These are phyloP conservation scores for Rhingia campestris DNA, from an alignment of 2,888 invertebrate species.

Conservation along the genomic window DNA sequence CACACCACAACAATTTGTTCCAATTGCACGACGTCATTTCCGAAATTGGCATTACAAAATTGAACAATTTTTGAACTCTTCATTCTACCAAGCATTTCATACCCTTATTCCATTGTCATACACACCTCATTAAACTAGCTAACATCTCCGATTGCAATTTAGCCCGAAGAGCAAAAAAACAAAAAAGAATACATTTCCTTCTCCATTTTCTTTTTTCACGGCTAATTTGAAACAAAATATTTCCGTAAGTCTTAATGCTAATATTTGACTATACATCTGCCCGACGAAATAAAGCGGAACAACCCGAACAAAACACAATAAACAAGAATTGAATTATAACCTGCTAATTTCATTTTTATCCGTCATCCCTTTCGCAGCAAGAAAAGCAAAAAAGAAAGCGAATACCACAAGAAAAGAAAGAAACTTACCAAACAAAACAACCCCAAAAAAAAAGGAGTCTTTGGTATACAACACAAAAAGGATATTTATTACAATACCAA, in stretches of 20 bases:
- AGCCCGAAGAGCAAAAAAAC: too few relatives aligned
- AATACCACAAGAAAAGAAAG: background rate
- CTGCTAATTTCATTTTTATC: slow-evolving; percentile 64
- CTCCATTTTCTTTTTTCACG: slow-evolving; percentile 34
- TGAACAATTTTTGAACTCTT: too few relatives aligned
- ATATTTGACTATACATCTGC: slow-evolving; percentile 56
- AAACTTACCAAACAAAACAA: slow-evolving; percentile 23
- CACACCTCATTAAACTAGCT: too few relatives aligned
- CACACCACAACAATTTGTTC: too few relatives aligned
- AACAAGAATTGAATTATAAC: slow-evolving; percentile 72
- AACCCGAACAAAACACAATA: slow-evolving; percentile 23
- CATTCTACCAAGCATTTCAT: too few relatives aligned
- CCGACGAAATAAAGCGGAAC: slow-evolving; percentile 5
- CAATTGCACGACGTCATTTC: too few relatives aligned
- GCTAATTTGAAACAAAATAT: slow-evolving; percentile 73
- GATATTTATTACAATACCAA: slow-evolving; percentile 70
- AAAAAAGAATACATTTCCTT: too few relatives aligned
- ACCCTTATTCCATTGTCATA: too few relatives aligned
- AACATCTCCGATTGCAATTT: too few relatives aligned
- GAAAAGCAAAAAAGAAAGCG: background rate
- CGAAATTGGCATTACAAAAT: too few relatives aligned
- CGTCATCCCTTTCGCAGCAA: slow-evolving; percentile 28
- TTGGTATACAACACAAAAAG: slow-evolving; percentile 50
- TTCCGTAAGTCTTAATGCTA: slow-evolving; percentile 63
- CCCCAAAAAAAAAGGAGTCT: slow-evolving; percentile 15